Evolutionary conservation across 1,140 invertebrate genomes (phyloP).

Genomic region (Heliconius nattereri): DNA sequence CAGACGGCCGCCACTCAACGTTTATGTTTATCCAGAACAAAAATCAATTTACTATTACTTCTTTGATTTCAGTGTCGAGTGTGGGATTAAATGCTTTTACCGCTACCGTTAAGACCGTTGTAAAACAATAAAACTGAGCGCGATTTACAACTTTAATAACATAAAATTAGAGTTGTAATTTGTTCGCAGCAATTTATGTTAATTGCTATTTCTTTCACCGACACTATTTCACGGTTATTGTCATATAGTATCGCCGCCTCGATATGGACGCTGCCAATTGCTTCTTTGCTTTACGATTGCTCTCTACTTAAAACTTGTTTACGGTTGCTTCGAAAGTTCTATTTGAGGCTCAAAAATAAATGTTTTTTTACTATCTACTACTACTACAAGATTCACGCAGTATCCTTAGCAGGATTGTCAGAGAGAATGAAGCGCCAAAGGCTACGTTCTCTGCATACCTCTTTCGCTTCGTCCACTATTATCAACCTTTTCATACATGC

Average conservation of each 20-base stretch:
- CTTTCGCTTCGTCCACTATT: too few relatives aligned
- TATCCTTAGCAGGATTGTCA: too few relatives aligned
- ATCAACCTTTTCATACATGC: too few relatives aligned
- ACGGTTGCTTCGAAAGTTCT: not conserved
- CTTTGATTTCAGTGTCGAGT: slow-evolving; percentile 30
- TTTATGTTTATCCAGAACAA: slow-evolving; percentile 20
- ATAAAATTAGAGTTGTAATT: slow-evolving; percentile 78
- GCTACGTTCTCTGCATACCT: too few relatives aligned
- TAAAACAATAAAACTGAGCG: slow-evolving; percentile 63
- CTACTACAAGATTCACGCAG: too few relatives aligned
- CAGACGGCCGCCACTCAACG: slow-evolving; percentile 12
- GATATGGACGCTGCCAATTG: slow-evolving; percentile 63
- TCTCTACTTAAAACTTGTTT: not conserved
- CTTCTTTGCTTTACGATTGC: slow-evolving; percentile 59
- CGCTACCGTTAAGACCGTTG: slow-evolving; percentile 68
- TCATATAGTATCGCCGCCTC: slow-evolving; percentile 46
- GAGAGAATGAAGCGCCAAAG: too few relatives aligned
- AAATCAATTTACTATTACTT: slow-evolving; percentile 44
- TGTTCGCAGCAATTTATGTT: slow-evolving; percentile 65
- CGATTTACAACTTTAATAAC: slow-evolving; percentile 70
- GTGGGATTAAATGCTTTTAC: slow-evolving; percentile 54
- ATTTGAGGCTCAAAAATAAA: too few relatives aligned
- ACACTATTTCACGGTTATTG: slow-evolving; percentile 72
- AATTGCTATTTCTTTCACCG: slow-evolving; percentile 59
- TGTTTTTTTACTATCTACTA: too few relatives aligned